Percentiles rank a stretch among this genome's conserved stretches.
phyloP scores from a whole-genome alignment of 2,113 vertebrate species.

The Stercorarius parasiticus region DNA sequence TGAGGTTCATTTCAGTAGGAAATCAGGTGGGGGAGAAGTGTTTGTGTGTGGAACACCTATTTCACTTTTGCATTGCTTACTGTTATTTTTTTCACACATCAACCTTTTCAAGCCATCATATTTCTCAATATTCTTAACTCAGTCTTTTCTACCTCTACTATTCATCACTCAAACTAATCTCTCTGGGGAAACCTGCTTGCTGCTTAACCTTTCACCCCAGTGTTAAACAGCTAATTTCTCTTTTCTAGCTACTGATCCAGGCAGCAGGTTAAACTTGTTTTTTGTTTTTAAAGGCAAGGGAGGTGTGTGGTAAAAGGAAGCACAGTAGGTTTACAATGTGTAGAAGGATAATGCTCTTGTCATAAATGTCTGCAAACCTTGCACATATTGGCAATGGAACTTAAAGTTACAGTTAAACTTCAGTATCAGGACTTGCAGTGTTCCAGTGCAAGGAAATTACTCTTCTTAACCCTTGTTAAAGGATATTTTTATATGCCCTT shows the following conservation, averaged over 20 bases:
- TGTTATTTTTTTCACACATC: background rate
- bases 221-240: constrained; percentile 77
- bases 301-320: background rate
- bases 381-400: background rate
- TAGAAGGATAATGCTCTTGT: background rate
- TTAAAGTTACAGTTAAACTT: background rate
- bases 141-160: background rate
- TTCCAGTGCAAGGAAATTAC: background rate
- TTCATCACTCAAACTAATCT: constrained; percentile 70
- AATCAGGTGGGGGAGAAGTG: background rate
- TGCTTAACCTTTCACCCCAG: constrained; percentile 71
- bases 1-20: background rate
- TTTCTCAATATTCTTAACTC: background rate
- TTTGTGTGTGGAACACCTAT: background rate
- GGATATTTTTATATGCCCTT: background rate
- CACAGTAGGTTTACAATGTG: background rate
- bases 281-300: background rate
- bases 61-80: background rate
- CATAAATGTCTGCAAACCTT: background rate
- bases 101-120: background rate
- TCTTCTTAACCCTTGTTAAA: background rate
- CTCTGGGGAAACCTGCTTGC: constrained; percentile 65
- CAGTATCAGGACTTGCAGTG: background rate
- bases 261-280: background rate
- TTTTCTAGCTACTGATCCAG: constrained; percentile 70